Evolutionary conservation across 2,113 vertebrate genomes (phyloP), one percentile per base, ranked within the genome.

Genomic region (Corydoras sp.): DNA sequence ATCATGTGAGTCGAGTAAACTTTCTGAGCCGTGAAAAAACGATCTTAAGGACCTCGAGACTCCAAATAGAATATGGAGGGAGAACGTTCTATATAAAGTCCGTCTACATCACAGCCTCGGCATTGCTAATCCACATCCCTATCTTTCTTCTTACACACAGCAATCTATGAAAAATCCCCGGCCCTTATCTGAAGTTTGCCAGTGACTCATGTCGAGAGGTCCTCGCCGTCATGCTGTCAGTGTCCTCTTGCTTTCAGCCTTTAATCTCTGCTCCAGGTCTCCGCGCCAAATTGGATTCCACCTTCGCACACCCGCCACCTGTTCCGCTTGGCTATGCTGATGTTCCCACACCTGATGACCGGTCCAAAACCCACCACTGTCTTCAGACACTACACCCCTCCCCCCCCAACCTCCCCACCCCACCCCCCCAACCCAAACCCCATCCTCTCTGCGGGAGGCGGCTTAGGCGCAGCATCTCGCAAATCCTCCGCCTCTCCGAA

Each of bases 221-320:
- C 69, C 62, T 77, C 54, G 53, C 76, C 65, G 62, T 80, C 73
- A 69, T 69, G 76, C 73, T 74, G 73, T 75, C 79, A 76, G 64
- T 77, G 73, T 77, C 76, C 65, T 75, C 79, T 77, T 75, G 76
- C 69, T 80, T 77, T 77, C 78, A 72, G 75, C 75, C 78, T 80
- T 80, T 80, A 80, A 80, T 80, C 79, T 80, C 73, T 72, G 76
- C 76, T 80, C 35, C 58, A 73, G 76, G 79, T 77, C 72, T 77
- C 69, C 65, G 65, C 73, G 79, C 79, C 79, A 80, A 77, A 80
- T 80, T 77, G 76, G 76, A 75, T 80, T 80, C 79, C 65, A 74
- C 76, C 79, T 80, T 72, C 62, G 63, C 65, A 75, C 76, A 77
- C 65, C 62, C 72, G 65, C 76, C 79, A 80, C 79, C 79, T 80